Base-by-base conservation (phyloP, 1,140 invertebrate genomes). In the Ctenoplectra terminalis region DNA sequence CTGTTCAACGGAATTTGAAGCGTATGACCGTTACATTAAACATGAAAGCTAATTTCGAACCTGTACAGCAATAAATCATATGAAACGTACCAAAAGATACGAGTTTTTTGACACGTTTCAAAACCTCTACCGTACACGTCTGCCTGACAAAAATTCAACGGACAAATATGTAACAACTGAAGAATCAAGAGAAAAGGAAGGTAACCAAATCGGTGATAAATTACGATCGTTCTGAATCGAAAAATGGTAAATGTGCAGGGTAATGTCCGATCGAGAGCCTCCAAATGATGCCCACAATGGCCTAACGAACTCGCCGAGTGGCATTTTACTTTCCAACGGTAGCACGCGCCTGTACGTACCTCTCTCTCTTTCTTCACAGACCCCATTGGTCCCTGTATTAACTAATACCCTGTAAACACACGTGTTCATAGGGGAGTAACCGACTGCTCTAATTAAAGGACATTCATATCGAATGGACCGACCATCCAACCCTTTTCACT, bases 381-480 rank as follows among this genome's bases (percentile, higher is more conserved):
- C n/a, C 75, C 46, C 34, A 23, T 52, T 54, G 37, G 17, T 4
- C 43, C 54, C 46, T 15, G 52, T 60, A 88, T 88, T 88, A 88
- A 69, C 85, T 88, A 88, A 88, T 88, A 40, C 54, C 48, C 66
- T 61, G 67, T 82, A 88, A 88, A 88, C 86, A 88, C 48, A 78
- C 31, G 56, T 3, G 31, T 26, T n/a, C 31, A 13, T 29, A 46
- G 74, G 80, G 82, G 37, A 58, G 66, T 56, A 82, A 58, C 82
- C 67, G 71, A 64, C 56, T n/a, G 13, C 64, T 77, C 67, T 80
- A 88, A 88, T 88, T 88, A 88, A 88, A 85, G 79, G 86, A 85
- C 76, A 88, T 88, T 88, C 87, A 87, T 83, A 87, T 85, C 66
- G 79, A 58, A 54, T 63, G 80, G 54, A 17, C 71, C 60, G 54